Evolutionary conservation across 2,113 vertebrate species (phyloP).

Genomic region (Bettongia penicillata): DNA sequence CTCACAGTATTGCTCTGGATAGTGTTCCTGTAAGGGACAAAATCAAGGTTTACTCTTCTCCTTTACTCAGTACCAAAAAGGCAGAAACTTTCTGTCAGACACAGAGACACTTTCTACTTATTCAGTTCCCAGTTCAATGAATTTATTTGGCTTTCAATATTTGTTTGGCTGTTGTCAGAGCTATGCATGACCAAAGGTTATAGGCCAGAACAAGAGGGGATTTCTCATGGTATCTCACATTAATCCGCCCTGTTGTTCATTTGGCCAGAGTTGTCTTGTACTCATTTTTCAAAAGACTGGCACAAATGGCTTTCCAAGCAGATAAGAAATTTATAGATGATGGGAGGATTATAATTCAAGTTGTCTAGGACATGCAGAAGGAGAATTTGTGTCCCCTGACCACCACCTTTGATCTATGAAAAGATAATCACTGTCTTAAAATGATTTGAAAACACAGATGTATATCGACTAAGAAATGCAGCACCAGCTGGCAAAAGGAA

Average conservation of each 20-base stretch:
- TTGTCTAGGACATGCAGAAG: not conserved
- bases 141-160: not conserved
- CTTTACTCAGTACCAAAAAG: not conserved
- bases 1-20: too few relatives aligned
- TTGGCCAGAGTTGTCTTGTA: not conserved
- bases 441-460: too few relatives aligned
- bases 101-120: not conserved
- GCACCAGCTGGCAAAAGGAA: too few relatives aligned
- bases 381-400: not conserved
- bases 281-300: not conserved
- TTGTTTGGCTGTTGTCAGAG: not conserved
- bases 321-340: not conserved
- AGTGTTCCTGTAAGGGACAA: too few relatives aligned
- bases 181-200: not conserved
- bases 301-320: not conserved
- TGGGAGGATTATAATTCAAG: not conserved
- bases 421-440: too few relatives aligned
- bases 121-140: not conserved
- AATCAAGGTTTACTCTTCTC: too few relatives aligned
- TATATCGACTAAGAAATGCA: too few relatives aligned
- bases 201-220: not conserved
- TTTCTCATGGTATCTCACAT: not conserved
- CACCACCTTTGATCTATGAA: too few relatives aligned
- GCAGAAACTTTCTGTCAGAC: not conserved
- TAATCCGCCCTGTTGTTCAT: not conserved